Evolutionary conservation across 2,888 invertebrate genomes (phyloP).

Genomic region (Sericinus montela): DNA sequence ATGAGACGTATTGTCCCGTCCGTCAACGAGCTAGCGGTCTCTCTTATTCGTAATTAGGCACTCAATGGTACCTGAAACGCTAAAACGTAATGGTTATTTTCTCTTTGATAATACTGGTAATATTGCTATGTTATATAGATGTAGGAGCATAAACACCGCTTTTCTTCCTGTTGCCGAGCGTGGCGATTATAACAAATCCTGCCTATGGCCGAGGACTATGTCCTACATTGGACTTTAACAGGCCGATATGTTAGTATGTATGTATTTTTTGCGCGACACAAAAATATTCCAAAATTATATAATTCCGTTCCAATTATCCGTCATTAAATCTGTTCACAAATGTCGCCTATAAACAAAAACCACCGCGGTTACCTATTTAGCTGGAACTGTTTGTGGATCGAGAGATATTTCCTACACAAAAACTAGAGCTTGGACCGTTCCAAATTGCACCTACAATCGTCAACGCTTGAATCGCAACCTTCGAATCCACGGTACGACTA

Average conservation of each 20-base stretch:
- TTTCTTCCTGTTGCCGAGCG: no score
- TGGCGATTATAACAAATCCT: no score
- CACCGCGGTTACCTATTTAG: conserved; percentile 45
- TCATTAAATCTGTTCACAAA: conserved; percentile 44
- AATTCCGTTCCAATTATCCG: conserved; percentile 18
- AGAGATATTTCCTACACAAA: conserved; percentile 43
- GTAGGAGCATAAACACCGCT: no score
- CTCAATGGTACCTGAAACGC: neutral
- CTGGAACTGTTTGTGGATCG: conserved; percentile 45
- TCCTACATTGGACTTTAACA: no score
- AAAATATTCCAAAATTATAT: conserved; percentile 14
- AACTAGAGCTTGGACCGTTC: conserved; percentile 33
- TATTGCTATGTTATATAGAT: no score
- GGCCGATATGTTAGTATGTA: no score
- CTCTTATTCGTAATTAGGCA: neutral
- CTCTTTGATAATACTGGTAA: no score
- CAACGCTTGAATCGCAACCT: conserved; percentile 10
- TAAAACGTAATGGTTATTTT: no score
- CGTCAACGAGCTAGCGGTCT: neutral
- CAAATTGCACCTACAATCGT: conserved; percentile 51
- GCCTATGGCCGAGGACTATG: no score
- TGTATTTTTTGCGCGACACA: neutral
- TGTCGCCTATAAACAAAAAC: conserved; percentile 56
- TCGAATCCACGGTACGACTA: conserved; percentile 23
- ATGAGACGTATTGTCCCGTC: conserved; percentile 12